Evolutionary conservation across 2,888 invertebrate species (phyloP).

Genomic region (Papilio demoleus): DNA sequence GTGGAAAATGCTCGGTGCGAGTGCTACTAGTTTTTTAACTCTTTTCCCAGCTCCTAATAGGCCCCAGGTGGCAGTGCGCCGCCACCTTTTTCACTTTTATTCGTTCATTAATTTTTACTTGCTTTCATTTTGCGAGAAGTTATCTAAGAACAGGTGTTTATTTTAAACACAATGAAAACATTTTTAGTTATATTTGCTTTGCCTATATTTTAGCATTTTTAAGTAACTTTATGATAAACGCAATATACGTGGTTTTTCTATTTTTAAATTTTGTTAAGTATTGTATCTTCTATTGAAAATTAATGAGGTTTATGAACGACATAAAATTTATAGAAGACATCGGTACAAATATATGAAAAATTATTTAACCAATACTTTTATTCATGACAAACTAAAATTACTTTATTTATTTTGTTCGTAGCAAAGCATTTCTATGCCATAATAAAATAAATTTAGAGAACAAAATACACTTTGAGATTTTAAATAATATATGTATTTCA

Average conservation of each 20-base stretch:
- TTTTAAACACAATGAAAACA: constrained; percentile 16
- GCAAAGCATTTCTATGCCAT: no score
- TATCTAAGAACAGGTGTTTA: constrained; percentile 19
- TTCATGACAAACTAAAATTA: no score
- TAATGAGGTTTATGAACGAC: no score
- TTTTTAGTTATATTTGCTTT: neutral
- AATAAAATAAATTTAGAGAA: no score
- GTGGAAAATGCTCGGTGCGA: constrained; percentile 28
- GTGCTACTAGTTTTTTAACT: constrained; percentile 20
- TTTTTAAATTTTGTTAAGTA: no score
- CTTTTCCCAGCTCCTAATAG: constrained; percentile 32
- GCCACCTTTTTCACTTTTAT: constrained; percentile 28
- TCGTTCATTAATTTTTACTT: constrained; percentile 36
- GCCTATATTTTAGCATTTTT: neutral
- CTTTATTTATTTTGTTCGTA: no score
- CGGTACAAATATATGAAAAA: no score
- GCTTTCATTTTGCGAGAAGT: constrained; percentile 22
- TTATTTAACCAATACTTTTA: no score
- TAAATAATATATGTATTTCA: no score
- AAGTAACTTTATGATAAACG: neutral
- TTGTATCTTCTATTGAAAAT: no score
- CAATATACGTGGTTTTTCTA: neutral
- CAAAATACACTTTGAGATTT: no score
- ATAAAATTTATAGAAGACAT: no score
- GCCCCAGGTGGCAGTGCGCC: constrained; percentile 33